Evolutionary conservation across 2,113 vertebrate species (phyloP), one percentile per base, ranked within the genome.

Genomic region (Sarotherodon lohbergeri): DNA sequence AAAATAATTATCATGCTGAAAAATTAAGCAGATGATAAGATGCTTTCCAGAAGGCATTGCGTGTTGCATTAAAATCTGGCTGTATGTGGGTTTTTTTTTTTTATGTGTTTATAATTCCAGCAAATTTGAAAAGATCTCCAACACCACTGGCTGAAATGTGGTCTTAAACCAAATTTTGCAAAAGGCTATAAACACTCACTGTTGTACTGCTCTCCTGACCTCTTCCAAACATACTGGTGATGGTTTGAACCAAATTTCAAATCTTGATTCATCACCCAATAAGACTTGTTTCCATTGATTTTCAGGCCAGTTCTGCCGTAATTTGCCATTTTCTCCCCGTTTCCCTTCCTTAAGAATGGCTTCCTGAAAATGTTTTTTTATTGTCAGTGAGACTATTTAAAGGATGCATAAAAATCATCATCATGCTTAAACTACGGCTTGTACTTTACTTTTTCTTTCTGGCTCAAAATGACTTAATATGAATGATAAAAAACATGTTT

Each of bases 271-370:
- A 71, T 71, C 63, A 24, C 63, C 36, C 12, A 41, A 24, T 71
- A 2, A 71, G 7, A 71, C 63, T 43, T 71, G 66, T 0, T 71
- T 39, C 36, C n/a, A 71, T 0, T 71, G n/a, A 43, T 71, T 43
- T 43, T 43, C 36, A 71, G 39, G n/a, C 39, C 39, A 24, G n/a
- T 43, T 71, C 66, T 71, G 1, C 0, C 0, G 1, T 71, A 71
- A 71, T 71, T 24, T 71, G 1, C 4, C 66, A 16, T 71, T 71
- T 71, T 1, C 36, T 43, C 1, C 4, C 7, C 0, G 7, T 71
- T 71, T 24, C 12, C 36, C 36, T 16, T 68, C 12, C 1, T 68
- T 68, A 14, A 68, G 66, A 71, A 71, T 71, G 36, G 66, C 36
- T 71, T 41, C 0, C 0, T 68, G 12, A 68, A n/a, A 68, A 7